A percentile compares a stretch with the other conserved stretches of the same genome.
Conservation (phyloP, 2,797 vertebrate species). For the Ambastaia sidthimunki region DNA sequence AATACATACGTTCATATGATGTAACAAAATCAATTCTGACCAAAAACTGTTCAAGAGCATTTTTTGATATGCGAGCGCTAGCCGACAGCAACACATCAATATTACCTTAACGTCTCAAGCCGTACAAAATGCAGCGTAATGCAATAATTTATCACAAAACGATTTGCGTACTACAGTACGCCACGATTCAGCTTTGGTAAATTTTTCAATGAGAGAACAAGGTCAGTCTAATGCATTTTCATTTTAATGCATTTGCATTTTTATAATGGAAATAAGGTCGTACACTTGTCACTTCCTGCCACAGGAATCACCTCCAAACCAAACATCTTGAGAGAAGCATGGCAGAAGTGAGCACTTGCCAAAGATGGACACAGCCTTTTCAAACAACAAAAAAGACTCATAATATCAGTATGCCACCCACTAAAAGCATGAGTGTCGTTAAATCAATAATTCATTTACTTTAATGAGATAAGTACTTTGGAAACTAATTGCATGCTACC, state of each 20-base stretch:
- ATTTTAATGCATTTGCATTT: constrained; percentile 8
- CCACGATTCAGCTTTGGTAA: not conserved
- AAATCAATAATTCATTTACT: constrained; percentile 99
- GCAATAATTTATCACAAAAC: not conserved
- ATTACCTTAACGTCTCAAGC: not conserved
- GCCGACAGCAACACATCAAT: constrained; percentile 19
- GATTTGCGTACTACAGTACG: not conserved
- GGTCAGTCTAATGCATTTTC: constrained; percentile 1
- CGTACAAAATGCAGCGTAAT: not conserved
- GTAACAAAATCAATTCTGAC: constrained; percentile 12
- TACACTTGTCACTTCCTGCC: constrained; percentile 12
- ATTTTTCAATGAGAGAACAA: constrained; percentile 13
- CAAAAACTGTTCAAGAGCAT: not conserved
- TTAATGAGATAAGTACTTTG: constrained; percentile 98
- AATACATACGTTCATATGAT: not conserved
- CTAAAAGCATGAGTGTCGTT: constrained; percentile 93
- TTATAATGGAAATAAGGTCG: constrained; percentile 23
- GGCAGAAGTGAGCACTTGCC: constrained; percentile 51
- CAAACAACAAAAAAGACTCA: constrained; percentile 76
- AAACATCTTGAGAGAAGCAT: constrained; percentile 18
- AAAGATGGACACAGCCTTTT: constrained; percentile 70
- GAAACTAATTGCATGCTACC: constrained; percentile 94
- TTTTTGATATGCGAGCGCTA: not conserved
- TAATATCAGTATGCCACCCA: constrained; percentile 84
- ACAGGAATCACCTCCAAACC: constrained; percentile 31